Base-by-base conservation (phyloP, 2,113 vertebrate genomes). In the Todiramphus chloris region DNA sequence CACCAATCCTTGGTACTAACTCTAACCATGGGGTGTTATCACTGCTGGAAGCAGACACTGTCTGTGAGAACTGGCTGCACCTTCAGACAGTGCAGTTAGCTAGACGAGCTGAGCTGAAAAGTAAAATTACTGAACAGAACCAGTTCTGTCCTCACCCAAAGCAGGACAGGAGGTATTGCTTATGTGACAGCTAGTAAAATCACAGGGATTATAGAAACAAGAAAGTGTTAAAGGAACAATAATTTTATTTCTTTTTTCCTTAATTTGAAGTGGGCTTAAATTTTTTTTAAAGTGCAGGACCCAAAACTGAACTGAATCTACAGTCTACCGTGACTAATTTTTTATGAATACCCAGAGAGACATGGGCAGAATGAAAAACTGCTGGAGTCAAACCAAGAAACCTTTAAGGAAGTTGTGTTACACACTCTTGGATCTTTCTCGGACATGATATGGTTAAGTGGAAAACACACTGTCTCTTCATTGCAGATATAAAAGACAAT, bases 321-420 rank as follows among this genome's bases (percentile, higher is more conserved):
- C 11, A 87, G 25, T 30, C 25, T 74, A 37, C 43, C 13, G 37
- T 84, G 56, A 79, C 27, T 82, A 59, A 64, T 69, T 6, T 44
- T 81, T 91, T 73, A 62, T 73, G 91, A 94, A 78, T 70, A 75
- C 43, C 78, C 48, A 46, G 69, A 67, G 55, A 66, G 51, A 94
- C 67, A 55, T 35, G 93, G 78, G 74, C 50, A 60, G 73, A 60
- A 28, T 77, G 63, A 93, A 96, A 96, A 91, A 86, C 33, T 59
- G 13, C 46, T 83, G 20, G 30, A 90, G 46, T 86, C 89, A 95
- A 91, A 89, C 18, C 23, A 35, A 0, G 10, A 37, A 37, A 35
- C 50, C 77, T 14, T 91, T 74, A 74, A 66, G 31, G 3, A 84
- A 67, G n/a, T 77, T 91, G 55, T 83, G 31, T 84, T 87, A 43